A percentile compares a stretch with the other conserved stretches of the same genome.
Evolutionary conservation across 2,113 vertebrate genomes (phyloP).

Genomic region (Kryptolebias marmoratus): DNA sequence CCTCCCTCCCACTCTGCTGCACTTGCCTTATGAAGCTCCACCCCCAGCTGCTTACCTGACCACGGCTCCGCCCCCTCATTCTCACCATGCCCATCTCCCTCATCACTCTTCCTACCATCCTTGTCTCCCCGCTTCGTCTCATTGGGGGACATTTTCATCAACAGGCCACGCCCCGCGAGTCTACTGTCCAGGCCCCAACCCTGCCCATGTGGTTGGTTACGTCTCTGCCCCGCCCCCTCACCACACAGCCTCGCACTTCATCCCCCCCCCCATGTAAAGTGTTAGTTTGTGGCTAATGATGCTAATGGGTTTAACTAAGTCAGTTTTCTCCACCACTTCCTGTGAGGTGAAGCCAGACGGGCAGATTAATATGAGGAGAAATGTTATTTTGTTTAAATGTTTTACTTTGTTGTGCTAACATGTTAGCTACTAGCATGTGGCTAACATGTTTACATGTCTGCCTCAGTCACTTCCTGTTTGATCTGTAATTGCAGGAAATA

Average conservation of each 20-base stretch:
- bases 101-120: slow-evolving; percentile 82
- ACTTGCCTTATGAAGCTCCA: slow-evolving; percentile 82
- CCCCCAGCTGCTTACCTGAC: slow-evolving; percentile 76
- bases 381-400: no score
- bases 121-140: slow-evolving; percentile 78
- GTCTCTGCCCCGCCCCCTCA: slow-evolving; percentile 79
- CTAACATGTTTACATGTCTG: background rate
- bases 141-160: slow-evolving; percentile 71
- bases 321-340: background rate
- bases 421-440: background rate
- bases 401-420: background rate
- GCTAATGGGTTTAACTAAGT: background rate
- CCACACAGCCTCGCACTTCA: slow-evolving; percentile 76
- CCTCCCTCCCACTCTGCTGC: slow-evolving; percentile 48
- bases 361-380: no score
- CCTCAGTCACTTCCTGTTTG: background rate
- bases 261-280: slow-evolving; percentile 81
- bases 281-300: slow-evolving; percentile 3
- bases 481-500: no score
- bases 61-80: slow-evolving; percentile 71
- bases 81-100: slow-evolving; percentile 45
- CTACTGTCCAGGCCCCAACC: slow-evolving; percentile 75
- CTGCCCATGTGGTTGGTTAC: slow-evolving; percentile 79
- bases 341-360: no score
- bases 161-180: slow-evolving; percentile 77